Evolutionary conservation across 2,113 vertebrate species (phyloP).

Genomic region (Lepus europaeus): DNA sequence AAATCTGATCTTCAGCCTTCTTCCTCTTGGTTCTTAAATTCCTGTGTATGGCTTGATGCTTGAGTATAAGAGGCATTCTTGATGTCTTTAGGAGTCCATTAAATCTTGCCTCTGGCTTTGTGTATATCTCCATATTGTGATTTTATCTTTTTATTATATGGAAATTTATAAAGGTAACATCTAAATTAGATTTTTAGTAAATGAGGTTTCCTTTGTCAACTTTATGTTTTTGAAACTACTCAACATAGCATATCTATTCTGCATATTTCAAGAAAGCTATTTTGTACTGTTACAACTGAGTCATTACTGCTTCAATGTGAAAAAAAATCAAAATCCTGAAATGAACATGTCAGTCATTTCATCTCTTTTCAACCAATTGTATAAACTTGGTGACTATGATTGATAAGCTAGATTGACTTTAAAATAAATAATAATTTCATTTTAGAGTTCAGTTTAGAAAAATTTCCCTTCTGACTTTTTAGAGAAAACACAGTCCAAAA

Average conservation of each 20-base stretch:
- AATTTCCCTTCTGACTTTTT: background rate
- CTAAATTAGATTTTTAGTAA: background rate
- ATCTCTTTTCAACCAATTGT: conserved; percentile 30
- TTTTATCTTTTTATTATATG: conserved; percentile 20
- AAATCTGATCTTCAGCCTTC: background rate
- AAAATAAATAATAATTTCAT: conserved; percentile 61
- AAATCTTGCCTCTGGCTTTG: background rate
- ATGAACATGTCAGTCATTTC: conserved; percentile 29
- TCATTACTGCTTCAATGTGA: background rate
- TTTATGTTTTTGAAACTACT: conserved; percentile 16
- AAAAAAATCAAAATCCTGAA: conserved; percentile 21
- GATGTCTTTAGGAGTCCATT: background rate
- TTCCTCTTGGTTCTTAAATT: background rate
- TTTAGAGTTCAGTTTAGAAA: conserved; percentile 9
- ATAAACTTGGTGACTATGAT: background rate
- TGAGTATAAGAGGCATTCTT: conserved; percentile 18
- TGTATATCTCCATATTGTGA: background rate
- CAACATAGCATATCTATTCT: background rate
- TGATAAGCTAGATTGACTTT: conserved; percentile 30
- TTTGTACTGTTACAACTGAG: background rate
- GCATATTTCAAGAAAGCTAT: conserved; percentile 24
- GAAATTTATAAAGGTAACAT: background rate
- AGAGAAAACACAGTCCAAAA: conserved; percentile 4
- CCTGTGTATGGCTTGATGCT: conserved; percentile 7
- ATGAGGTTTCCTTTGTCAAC: background rate